Evolutionary conservation across 2,888 invertebrate genomes (phyloP), one percentile per base, ranked within the genome.

Genomic region (Prenolepis imparis): DNA sequence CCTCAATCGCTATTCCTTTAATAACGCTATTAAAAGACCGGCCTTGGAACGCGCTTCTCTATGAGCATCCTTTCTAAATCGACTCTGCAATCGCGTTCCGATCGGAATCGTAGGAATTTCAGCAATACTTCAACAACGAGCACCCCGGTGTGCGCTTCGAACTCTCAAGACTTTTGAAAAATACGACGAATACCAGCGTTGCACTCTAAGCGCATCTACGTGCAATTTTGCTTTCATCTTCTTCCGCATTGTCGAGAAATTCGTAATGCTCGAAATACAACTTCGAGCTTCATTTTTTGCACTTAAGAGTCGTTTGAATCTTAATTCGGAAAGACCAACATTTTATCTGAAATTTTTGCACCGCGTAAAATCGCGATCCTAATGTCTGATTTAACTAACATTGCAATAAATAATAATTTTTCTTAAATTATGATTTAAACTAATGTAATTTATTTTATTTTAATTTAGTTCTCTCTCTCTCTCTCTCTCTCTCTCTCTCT

Each of bases 31-130:
- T 83, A 84, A 36, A 36, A 61, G 67, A 66, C 18, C 64, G 48
- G 68, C 12, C 77, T 55, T 81, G 83, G 83, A 89, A 87, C 87
- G 64, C 66, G 77, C 15, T n/a, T 44, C 32, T 59, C 67, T 84
- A 87, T 80, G 85, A 52, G 74, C 75, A 78, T 84, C 81, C 39
- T 85, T 89, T 85, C 83, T 84, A 87, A 88, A 89, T 88, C 86
- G 83, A 68, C 36, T 63, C 70, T 63, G 68, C 81, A 85, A 89
- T 87, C 86, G 83, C 84, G 85, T 87, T 89, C 83, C 87, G 41
- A 81, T 85, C 52, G 78, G 52, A 86, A 87, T 85, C 77, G 78
- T 63, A 52, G 48, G 82, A 55, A 72, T 73, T 68, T 82, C 78
- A 41, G 41, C 78, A 88, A 89, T 89, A 83, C 64, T 63, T 63